Evolutionary conservation across 2,113 vertebrate genomes (phyloP).

Genomic region (Suncus etruscus): DNA sequence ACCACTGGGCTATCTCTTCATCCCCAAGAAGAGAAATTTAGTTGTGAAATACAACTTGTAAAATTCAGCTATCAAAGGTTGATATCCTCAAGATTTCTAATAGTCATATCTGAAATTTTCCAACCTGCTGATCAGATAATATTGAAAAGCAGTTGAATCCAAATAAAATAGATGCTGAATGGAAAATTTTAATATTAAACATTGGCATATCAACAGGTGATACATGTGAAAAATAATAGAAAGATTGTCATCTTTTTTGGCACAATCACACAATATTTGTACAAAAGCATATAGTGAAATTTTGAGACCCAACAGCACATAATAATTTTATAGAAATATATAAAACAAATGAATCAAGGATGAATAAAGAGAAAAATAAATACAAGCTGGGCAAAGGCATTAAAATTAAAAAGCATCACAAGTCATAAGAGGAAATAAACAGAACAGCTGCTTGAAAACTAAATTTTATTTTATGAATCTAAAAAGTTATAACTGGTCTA

Average conservation of each 20-base stretch:
- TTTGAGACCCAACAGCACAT: neutral
- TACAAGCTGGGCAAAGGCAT: neutral
- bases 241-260: neutral
- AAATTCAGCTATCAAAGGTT: neutral
- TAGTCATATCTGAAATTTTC: slow-evolving; percentile 41
- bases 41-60: neutral
- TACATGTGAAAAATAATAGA: neutral
- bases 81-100: neutral
- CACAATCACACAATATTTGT: neutral
- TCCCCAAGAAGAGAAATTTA: neutral
- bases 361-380: neutral
- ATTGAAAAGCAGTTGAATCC: neutral
- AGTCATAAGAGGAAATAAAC: neutral
- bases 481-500: neutral
- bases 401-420: neutral
- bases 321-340: slow-evolving; percentile 7
- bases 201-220: slow-evolving; percentile 31
- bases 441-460: neutral
- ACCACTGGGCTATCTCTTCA: too few relatives aligned
- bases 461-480: slow-evolving; percentile 1
- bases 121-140: neutral
- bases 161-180: neutral
- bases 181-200: slow-evolving; percentile 41
- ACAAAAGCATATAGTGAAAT: neutral
- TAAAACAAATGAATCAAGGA: neutral